Evolutionary conservation across 1,140 invertebrate species (phyloP), one percentile per base, ranked within the genome.

Genomic region (Littorina saxatilis): DNA sequence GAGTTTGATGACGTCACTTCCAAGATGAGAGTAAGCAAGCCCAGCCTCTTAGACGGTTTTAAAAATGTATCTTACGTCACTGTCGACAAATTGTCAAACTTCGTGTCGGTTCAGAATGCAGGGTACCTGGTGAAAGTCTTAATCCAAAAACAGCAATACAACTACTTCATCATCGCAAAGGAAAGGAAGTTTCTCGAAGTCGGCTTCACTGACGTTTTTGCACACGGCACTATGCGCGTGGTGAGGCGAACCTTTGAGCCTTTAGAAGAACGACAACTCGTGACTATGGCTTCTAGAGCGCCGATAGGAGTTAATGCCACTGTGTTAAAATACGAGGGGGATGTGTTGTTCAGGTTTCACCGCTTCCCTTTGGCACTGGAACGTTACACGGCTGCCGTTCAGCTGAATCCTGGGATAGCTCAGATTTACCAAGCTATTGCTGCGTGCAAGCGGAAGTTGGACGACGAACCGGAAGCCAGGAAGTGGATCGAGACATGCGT

Each of bases 271-370:
- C 27, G 58, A 27, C 40, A 81, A 27, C 74, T 91, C 55, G 23
- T 23, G 17, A 37, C 76, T 27, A 47, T 84, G 52, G 85, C 80
- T 7, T 63, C 73, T 2, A 72, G 39, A 1, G 81, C 87, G 9
- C 75, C 85, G 17, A 55, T 86, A 27, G 86, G 85, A 23, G 78
- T 79, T 37, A 89, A 89, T 79, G 83, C 86, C 52, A 89, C 86
- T 35, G 79, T 90, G 37, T 72, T 90, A 61, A 83, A 87, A 27
- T 88, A 90, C 52, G 90, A 91, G 84, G 89, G 84, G 5, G 79
- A 83, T 43, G 87, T 87, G 85, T 77, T 90, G 15, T 72, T 83
- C 58, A 78, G 84, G 23, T 87, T 87, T 58, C 82, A 84, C 35
- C 66, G 76, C 29, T 86, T 84, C 39, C 50, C 80, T 15, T 50